A percentile compares a stretch with the other conserved stretches of the same genome.
Evolutionary conservation across 2,888 invertebrate genomes (phyloP).

Genomic region (Sycophila texana): DNA sequence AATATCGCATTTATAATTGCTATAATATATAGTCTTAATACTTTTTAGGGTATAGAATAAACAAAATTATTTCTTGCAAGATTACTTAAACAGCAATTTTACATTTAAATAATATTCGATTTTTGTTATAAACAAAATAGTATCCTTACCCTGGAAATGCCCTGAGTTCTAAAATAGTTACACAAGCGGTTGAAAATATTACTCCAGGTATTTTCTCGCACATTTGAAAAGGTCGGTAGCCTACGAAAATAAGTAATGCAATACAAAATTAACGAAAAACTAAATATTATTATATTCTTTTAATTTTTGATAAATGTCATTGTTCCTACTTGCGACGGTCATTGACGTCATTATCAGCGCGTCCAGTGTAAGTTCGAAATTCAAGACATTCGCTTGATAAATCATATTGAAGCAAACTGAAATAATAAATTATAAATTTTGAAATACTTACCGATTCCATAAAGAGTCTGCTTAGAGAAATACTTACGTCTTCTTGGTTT

Average conservation of each 20-base stretch:
- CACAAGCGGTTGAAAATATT: slow-evolving; percentile 67
- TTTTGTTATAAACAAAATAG: no score
- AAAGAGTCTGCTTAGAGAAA: not conserved
- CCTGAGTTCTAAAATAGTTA: slow-evolving; percentile 65
- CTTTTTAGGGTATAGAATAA: no score
- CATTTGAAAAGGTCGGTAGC: slow-evolving; percentile 64
- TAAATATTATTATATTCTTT: not conserved
- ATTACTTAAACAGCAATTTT: no score
- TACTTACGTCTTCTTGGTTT: slow-evolving; percentile 63
- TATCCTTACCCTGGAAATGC: slow-evolving; percentile 62
- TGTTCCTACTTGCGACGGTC: slow-evolving; percentile 62
- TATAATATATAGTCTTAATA: no score
- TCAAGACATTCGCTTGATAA: slow-evolving; percentile 66
- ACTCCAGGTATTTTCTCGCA: slow-evolving; percentile 67
- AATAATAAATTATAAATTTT: slow-evolving; percentile 14
- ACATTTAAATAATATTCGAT: no score
- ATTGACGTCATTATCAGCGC: slow-evolving; percentile 59
- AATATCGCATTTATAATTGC: no score
- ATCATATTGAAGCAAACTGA: slow-evolving; percentile 69
- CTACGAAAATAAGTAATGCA: slow-evolving; percentile 56
- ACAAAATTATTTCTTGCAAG: no score
- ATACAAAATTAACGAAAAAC: not conserved
- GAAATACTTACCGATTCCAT: slow-evolving; percentile 1
- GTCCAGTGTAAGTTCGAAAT: slow-evolving; percentile 64
- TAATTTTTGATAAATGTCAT: not conserved